Base-by-base conservation (phyloP, 2,113 vertebrate genomes). In the Microtus richardsoni region DNA sequence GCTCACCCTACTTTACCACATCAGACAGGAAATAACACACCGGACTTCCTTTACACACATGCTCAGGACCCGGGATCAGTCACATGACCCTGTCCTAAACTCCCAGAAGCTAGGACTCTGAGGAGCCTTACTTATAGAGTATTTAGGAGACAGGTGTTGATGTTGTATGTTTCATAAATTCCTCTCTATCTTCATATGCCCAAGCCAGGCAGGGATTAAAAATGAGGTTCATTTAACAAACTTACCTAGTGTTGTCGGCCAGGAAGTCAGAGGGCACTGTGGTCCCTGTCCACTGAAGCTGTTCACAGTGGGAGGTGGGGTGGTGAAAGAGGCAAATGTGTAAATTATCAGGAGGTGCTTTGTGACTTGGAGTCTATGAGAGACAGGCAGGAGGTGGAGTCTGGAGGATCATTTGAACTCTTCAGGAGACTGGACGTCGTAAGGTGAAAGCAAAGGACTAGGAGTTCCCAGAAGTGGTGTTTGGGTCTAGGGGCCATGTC, bases 181-280 rank as follows among this genome's bases (percentile, higher is more conserved):
- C 28, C 3, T 75, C 79, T 62, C 86, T 86, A n/a, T 62, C 14
- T 21, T 84, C 2, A 60, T 52, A 41, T 44, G 41, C 26, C 24
- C 68, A 78, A 30, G 4, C 14, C 7, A 93, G 16, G 36, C n/a
- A 89, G 36, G 49, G 47, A 93, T 91, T 96, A 84, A 78, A 88
- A 49, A 74, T 49, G 62, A 88, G 5, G 9, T 41, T 75, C 24
- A 62, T 19, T 91, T 12, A 21, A 49, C 22, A 52, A 68, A 22
- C n/a, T 92, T 78, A 47, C 1, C 33, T 82, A 70, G 41, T 36
- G 36, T 22, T 36, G 36, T 0, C 5, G 74, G 21, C 12, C 8
- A 52, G 64, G 77, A 21, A 60, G n/a, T 33, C 21, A 68, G 44
- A 62, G 60, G 47, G 52, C 80, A 64, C 22, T n/a, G 28, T 64